A percentile compares a stretch with the other conserved stretches of the same genome.
phyloP scores from a whole-genome alignment of 92 coral and sea anemone species.

The Hydrozoanthus gracilis region DNA sequence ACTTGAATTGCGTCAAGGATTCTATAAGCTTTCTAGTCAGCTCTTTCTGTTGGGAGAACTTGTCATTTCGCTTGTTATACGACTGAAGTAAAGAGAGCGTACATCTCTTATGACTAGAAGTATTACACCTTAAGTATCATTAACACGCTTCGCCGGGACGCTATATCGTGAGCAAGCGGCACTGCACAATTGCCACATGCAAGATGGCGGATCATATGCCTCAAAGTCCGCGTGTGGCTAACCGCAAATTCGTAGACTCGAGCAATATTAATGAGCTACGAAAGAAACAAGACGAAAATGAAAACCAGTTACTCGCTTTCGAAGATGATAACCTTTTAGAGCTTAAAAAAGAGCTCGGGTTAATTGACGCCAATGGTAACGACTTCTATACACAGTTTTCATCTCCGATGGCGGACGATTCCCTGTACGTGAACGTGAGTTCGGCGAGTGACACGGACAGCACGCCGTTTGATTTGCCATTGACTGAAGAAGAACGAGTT shows the following conservation, averaged over 20 bases:
- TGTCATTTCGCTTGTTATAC: not conserved
- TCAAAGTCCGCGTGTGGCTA: conserved; percentile 7
- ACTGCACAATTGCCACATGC: not conserved
- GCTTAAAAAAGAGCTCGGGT: conserved; percentile 81
- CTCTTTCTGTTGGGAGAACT: not conserved
- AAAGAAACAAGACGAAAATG: conserved; percentile 42
- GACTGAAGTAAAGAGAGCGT: not conserved
- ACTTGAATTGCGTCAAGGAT: not conserved
- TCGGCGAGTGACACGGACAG: conserved; percentile 52
- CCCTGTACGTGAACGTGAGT: conserved; percentile 37
- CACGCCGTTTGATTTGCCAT: conserved; percentile 85
- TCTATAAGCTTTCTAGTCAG: not conserved
- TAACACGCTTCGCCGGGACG: not conserved
- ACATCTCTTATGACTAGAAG: not conserved
- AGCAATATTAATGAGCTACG: conserved; percentile 53
- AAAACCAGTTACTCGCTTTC: conserved; percentile 57
- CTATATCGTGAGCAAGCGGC: no score
- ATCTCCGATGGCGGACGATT: conserved; percentile 42
- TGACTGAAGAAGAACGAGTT: conserved; percentile 79
- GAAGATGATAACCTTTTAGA: conserved; percentile 77
- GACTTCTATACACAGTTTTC: conserved; percentile 57
- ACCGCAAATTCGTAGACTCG: not conserved
- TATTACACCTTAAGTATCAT: not conserved
- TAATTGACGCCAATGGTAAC: conserved; percentile 63
- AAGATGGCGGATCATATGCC: conserved; percentile 1